phyloP scores from a whole-genome alignment of 2,888 invertebrate genomes.

The Periphyllus acericola region DNA sequence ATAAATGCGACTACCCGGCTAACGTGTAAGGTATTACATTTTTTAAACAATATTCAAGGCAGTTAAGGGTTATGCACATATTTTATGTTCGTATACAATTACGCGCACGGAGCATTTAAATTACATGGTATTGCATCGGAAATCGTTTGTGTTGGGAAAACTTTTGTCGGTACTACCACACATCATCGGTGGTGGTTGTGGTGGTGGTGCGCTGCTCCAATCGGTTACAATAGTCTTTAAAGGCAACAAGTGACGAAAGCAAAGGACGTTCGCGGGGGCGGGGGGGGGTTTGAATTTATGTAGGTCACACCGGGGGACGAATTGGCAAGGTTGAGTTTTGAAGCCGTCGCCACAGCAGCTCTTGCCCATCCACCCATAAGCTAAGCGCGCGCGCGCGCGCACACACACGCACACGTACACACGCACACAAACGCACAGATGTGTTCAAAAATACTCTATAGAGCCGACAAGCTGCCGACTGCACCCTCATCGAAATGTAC shows the following conservation, averaged over 20 bases:
- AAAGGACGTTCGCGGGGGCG: slow-evolving; percentile 6
- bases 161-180: not conserved
- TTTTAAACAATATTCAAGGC: too few species aligned
- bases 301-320: slow-evolving; percentile 31
- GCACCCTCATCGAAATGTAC: not conserved
- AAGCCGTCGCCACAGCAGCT: not conserved
- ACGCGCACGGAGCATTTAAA: too few species aligned
- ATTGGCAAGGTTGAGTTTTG: slow-evolving; percentile 36
- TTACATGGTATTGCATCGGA: not conserved
- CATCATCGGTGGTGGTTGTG: not conserved
- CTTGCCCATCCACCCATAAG: not conserved
- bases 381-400: not conserved
- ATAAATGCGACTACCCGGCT: too few species aligned
- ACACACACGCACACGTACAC: not conserved
- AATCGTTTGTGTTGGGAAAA: not conserved
- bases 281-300: slow-evolving; percentile 39
- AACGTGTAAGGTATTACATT: too few species aligned
- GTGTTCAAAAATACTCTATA: too few species aligned
- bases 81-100: too few species aligned
- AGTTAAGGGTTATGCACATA: too few species aligned
- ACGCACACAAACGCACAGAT: not conserved
- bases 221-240: not conserved
- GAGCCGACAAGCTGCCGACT: too few species aligned
- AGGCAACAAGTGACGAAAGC: slow-evolving; percentile 47
- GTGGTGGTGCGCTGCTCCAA: not conserved